phyloP scores from a whole-genome alignment of 1,140 invertebrate species.

The Atopsyche davidsoni region DNA sequence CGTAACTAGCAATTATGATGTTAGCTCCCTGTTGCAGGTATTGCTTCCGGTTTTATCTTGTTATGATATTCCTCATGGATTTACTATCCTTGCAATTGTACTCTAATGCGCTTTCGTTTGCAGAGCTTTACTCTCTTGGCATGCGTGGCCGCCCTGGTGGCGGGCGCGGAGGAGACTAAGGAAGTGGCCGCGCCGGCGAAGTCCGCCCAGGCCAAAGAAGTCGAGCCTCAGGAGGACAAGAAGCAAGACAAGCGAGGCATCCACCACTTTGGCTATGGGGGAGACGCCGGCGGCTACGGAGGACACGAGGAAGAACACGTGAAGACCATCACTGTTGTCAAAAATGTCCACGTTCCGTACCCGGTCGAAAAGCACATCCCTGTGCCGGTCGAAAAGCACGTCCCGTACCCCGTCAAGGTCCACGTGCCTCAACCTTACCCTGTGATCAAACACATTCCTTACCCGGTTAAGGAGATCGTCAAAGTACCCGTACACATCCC shows the following conservation, averaged over 20 bases:
- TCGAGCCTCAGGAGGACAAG: conserved; percentile 45
- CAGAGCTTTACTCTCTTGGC: conserved; percentile 46
- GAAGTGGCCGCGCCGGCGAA: conserved; percentile 44
- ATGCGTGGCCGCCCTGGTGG: conserved; percentile 48
- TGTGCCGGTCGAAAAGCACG: conserved; percentile 51
- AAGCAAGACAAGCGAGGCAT: conserved; percentile 63
- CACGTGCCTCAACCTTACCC: conserved; percentile 55
- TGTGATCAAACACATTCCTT: conserved; percentile 56
- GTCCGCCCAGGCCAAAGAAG: conserved; percentile 35
- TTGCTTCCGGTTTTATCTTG: no score
- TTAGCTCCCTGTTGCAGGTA: no score
- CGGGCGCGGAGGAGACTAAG: conserved; percentile 49
- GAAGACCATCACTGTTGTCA: conserved; percentile 70
- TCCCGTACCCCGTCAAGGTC: conserved; percentile 53
- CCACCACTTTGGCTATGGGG: conserved; percentile 43
- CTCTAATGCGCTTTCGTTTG: conserved; percentile 23
- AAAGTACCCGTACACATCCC: conserved; percentile 58
- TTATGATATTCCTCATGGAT: no score
- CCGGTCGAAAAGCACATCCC: conserved; percentile 56
- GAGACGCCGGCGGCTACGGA: conserved; percentile 31
- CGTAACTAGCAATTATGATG: no score
- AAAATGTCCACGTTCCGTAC: conserved; percentile 61
- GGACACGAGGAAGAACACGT: conserved; percentile 49
- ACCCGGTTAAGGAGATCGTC: conserved; percentile 57
- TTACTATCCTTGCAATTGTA: conserved; percentile 1